Base-by-base conservation (phyloP, 2,113 vertebrate genomes). In the Tursiops truncatus region DNA sequence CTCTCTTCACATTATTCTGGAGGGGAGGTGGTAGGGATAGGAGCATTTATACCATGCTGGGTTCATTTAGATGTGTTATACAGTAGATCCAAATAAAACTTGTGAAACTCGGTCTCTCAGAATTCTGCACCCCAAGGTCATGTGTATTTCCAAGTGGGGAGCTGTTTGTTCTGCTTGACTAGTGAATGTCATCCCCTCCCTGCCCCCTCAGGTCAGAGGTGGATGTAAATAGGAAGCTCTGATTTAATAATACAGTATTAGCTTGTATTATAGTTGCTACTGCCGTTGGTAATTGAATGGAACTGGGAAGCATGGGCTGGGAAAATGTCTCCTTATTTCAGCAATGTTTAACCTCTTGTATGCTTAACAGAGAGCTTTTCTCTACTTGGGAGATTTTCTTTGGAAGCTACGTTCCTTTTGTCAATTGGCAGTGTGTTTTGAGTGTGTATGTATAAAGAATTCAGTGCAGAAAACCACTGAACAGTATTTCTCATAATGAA, bases 271-370 rank as follows among this genome's bases (percentile, higher is more conserved):
- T 33, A 86, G 80, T 95, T 4, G 5, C 80, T 95, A 63, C 94
- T 95, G 86, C 93, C 97, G 91, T 73, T 31, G 26, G 97, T 97
- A 96, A 97, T 95, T 98, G 98, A 96, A 97, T 68, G 70, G 70
- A 98, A 88, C 77, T 85, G 95, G 93, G 53, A 95, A 96, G 95
- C 9, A 73, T 96, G 89, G 97, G 95, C 47, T 97, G 92, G 94
- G 96, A 83, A 97, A 97, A 97, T 81, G 68, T 56, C 89, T 98
- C 44, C n/a, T 90, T 96, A 73, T 98, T 98, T 97, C 96, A 95
- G 90, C 87, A 92, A 89, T 25, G 62, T 97, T 98, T 97, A 98
- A 97, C 92, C 90, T 97, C 98, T 98, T 2, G 10, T 26, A 86
- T 97, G 97, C 97, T 96, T 86, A 91, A 67, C 91, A 87, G 36